Percentiles rank a stretch among this genome's conserved stretches.
Conservation (phyloP, 2,113 vertebrate genomes). For the Anoura caudifer region DNA sequence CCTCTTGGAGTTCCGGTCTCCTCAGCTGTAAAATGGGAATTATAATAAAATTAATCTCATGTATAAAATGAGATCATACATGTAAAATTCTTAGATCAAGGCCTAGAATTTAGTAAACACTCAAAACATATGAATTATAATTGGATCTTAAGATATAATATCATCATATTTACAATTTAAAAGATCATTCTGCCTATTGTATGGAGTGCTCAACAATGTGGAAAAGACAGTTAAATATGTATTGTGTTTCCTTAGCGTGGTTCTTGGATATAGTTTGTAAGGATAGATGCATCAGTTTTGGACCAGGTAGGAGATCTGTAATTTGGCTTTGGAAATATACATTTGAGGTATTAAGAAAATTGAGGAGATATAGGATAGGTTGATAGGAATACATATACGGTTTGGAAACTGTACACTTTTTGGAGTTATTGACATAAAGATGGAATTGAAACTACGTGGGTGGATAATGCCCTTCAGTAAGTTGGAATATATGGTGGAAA, state of each 20-base stretch:
- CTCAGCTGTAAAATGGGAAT: not conserved
- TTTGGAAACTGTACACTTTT: not conserved
- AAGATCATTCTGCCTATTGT: not conserved
- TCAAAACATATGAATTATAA: not conserved
- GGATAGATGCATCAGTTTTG: not conserved
- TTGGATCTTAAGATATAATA: not conserved
- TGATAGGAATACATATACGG: not conserved
- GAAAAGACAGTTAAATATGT: not conserved
- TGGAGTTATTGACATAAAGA: not conserved
- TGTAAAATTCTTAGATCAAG: not conserved
- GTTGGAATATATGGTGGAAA: not conserved
- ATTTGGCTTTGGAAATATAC: not conserved
- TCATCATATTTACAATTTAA: not conserved
- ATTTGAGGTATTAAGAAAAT: not conserved
- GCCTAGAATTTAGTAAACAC: not conserved
- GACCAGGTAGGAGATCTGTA: not conserved
- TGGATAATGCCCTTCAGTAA: not conserved
- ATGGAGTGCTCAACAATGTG: not conserved
- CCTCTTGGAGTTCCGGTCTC: not conserved
- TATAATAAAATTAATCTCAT: not conserved
- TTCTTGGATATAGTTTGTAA: not conserved
- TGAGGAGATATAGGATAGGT: not conserved
- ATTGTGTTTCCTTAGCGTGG: not conserved
- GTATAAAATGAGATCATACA: not conserved
- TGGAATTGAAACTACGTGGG: not conserved